A percentile compares a stretch with the other conserved stretches of the same genome.
These are phyloP conservation scores for Notolepis coatsorum DNA, from an alignment of 2,797 vertebrate genomes.

Conservation along the genomic window DNA sequence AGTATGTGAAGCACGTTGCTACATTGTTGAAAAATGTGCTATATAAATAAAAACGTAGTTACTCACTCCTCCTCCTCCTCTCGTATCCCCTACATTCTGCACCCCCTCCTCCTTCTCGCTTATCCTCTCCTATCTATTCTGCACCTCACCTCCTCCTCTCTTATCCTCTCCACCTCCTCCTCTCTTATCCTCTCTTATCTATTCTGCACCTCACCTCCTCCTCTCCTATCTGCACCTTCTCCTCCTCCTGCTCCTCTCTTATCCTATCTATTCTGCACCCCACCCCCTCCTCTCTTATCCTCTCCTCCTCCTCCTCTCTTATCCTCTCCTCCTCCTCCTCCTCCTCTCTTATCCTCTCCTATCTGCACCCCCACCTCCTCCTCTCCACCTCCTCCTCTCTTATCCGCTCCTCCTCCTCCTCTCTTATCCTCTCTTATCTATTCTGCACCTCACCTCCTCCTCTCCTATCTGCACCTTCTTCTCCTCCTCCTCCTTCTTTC, in stretches of 20 bases:
- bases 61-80: too few relatives aligned
- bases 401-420: too few relatives aligned
- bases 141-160: not conserved
- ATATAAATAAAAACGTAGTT: too few relatives aligned
- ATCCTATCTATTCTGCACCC: too few relatives aligned
- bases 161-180: too few relatives aligned
- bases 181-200: not conserved
- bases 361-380: not conserved
- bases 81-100: not conserved
- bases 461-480: too few relatives aligned
- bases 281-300: too few relatives aligned
- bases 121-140: not conserved
- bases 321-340: not conserved
- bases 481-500: not conserved
- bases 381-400: too few relatives aligned
- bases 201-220: not conserved
- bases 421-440: not conserved
- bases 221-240: too few relatives aligned
- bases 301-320: not conserved
- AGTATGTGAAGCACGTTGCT: too few relatives aligned
- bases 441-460: not conserved
- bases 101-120: not conserved
- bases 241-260: not conserved
- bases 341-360: not conserved
- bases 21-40: too few relatives aligned